These are phyloP conservation scores for Trachemys scripta DNA, from an alignment of 2,113 vertebrate genomes.

Conservation along the genomic window DNA sequence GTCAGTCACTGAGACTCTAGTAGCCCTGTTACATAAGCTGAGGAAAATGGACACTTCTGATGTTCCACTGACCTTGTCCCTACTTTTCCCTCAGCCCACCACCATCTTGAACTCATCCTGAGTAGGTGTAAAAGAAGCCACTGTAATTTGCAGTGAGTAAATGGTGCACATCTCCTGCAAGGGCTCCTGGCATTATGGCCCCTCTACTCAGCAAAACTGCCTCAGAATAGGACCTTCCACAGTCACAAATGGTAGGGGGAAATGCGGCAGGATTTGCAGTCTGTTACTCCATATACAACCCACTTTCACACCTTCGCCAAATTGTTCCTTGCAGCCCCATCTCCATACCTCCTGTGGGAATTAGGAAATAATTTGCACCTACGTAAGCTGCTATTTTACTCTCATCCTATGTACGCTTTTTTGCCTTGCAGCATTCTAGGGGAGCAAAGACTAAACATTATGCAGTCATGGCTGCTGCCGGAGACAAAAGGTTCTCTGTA, in stretches of 20 bases:
- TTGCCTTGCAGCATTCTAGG: not conserved
- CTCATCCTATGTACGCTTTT: not conserved
- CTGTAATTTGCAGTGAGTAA: rapidly evolving
- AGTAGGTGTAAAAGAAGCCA: rapidly evolving
- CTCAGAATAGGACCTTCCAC: too few species aligned
- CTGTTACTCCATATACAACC: not conserved
- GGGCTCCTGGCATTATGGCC: not conserved
- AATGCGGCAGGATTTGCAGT: not conserved
- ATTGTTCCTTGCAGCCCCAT: not conserved
- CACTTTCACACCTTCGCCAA: not conserved
- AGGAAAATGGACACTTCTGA: not conserved
- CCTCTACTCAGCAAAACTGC: not conserved
- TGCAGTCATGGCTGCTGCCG: not conserved
- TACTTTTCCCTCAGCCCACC: not conserved
- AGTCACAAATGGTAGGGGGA: not conserved
- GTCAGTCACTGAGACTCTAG: not conserved
- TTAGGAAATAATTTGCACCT: not conserved
- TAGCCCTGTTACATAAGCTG: not conserved
- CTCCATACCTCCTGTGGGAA: not conserved
- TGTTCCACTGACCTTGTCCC: not conserved
- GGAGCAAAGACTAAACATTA: not conserved
- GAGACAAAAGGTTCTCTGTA: not conserved
- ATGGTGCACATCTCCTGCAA: rapidly evolving
- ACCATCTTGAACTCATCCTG: rapidly evolving
- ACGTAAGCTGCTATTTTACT: not conserved